phyloP scores from a whole-genome alignment of 2,797 vertebrate genomes.

The Ctenopoma multispine region DNA sequence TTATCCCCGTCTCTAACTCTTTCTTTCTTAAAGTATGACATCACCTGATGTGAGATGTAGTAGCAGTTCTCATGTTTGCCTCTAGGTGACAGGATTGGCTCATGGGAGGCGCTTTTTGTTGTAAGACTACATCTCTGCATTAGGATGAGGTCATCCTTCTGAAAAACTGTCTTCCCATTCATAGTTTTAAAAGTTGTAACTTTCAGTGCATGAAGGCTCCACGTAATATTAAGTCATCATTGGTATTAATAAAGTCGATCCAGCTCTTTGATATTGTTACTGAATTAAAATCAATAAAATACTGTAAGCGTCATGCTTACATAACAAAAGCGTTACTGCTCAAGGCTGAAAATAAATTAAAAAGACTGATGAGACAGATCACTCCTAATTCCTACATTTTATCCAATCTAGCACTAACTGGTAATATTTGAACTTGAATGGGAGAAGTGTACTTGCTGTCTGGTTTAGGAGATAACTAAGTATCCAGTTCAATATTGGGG shows the following conservation, averaged over 20 bases:
- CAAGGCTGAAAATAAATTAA: background rate
- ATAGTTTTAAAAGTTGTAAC: slow-evolving; percentile 60
- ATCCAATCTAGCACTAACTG: no score
- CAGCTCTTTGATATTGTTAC: background rate
- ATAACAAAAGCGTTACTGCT: background rate
- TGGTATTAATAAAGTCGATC: background rate
- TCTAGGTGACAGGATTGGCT: slow-evolving; percentile 70
- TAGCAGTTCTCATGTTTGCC: slow-evolving; percentile 61
- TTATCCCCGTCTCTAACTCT: slow-evolving; percentile 51
- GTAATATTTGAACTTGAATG: background rate
- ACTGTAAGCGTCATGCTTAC: background rate
- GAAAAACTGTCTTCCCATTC: slow-evolving; percentile 58
- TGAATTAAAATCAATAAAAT: background rate
- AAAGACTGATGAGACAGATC: background rate
- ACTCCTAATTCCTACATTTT: background rate
- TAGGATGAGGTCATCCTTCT: slow-evolving; percentile 75
- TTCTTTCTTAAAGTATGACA: slow-evolving; percentile 78
- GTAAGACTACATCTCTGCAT: slow-evolving; percentile 32
- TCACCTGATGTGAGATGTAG: slow-evolving; percentile 74
- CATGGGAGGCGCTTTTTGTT: slow-evolving; percentile 34
- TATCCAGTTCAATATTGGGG: background rate
- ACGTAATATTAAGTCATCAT: background rate
- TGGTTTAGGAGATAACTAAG: background rate
- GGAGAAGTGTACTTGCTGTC: background rate
- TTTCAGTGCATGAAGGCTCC: slow-evolving; percentile 14